phyloP scores from a whole-genome alignment of 2,888 invertebrate species.

The Andrena fulva region DNA sequence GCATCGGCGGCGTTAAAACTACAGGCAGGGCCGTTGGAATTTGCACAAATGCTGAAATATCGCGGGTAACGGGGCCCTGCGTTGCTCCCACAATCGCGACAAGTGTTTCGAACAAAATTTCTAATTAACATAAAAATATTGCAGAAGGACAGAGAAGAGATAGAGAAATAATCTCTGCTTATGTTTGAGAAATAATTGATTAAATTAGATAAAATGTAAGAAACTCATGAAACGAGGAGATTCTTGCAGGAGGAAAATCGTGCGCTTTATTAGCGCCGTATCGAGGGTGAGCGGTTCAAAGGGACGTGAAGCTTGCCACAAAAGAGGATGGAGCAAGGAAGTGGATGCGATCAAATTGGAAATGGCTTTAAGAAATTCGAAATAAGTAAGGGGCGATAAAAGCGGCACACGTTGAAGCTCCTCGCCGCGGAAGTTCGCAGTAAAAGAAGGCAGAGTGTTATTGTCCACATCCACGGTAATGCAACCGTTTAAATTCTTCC shows the following conservation, averaged over 20 bases:
- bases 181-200: background rate
- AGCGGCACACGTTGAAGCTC: background rate
- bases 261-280: constrained; percentile 16
- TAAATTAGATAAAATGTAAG: background rate
- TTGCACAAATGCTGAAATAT: too few relatives aligned
- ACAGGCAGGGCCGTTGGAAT: too few relatives aligned
- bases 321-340: background rate
- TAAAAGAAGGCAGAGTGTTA: constrained; percentile 22
- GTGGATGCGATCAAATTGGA: constrained; percentile 26
- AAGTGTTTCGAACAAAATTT: too few relatives aligned
- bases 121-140: too few relatives aligned
- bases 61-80: too few relatives aligned
- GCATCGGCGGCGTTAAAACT: too few relatives aligned
- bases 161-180: too few relatives aligned
- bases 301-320: background rate
- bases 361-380: constrained; percentile 22
- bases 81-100: too few relatives aligned
- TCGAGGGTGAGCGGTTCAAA: background rate
- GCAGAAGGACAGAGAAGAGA: too few relatives aligned
- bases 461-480: constrained; percentile 15
- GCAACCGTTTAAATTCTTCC: constrained; percentile 24
- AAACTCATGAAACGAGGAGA: background rate
- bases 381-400: constrained; percentile 24
- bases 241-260: constrained; percentile 5
- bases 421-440: constrained; percentile 18